Base-by-base conservation (phyloP, 2,797 vertebrate genomes). In the Aphelocoma californica region DNA sequence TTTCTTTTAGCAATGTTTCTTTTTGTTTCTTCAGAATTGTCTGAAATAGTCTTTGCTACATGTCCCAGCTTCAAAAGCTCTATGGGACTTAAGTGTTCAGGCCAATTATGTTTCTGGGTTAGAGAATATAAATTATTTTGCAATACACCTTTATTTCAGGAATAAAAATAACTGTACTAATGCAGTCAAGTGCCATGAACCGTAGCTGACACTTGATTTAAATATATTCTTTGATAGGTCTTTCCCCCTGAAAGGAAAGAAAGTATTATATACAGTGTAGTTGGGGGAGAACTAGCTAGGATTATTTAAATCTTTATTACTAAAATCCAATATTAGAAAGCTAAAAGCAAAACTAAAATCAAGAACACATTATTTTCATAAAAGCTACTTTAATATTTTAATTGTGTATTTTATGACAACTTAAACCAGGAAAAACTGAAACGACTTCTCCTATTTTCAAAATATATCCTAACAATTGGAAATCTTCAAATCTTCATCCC, bases 11-110 rank as follows among this genome's bases (percentile, higher is more conserved):
- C 86, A 81, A 31, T 71, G 74, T 89, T 92, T 57, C 88, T 95
- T 92, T 85, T 92, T 71, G 71, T 93, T 96, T 95, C 93, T 92
- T 82, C 65, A 86, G 90, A 96, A 96, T 84, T 82, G 67, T 93
- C 90, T 89, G 60, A 86, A 94, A 77, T 75, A 78, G 67, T 96
- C 92, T 90, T 90, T 95, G 56, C 89, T 88, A 23, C 48, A 48
- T 18, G 53, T 88, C 80, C 85, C 64, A 92, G 82, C 90, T 66
- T 96, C 86, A 90, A 95, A 95, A 90, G 91, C 93, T 87, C 90
- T 53, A 66, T 31, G 2, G 91, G 92, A 96, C 58, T 88, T 60
- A 70, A 94, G 64, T 86, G 38, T 80, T 91, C 90, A 93, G 73
- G 85, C 61, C 60, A 94, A 91, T 86, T 95, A 79, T 74, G 79